These are phyloP conservation scores for Acomys russatus DNA, from an alignment of 2,797 vertebrate species.

Conservation along the genomic window DNA sequence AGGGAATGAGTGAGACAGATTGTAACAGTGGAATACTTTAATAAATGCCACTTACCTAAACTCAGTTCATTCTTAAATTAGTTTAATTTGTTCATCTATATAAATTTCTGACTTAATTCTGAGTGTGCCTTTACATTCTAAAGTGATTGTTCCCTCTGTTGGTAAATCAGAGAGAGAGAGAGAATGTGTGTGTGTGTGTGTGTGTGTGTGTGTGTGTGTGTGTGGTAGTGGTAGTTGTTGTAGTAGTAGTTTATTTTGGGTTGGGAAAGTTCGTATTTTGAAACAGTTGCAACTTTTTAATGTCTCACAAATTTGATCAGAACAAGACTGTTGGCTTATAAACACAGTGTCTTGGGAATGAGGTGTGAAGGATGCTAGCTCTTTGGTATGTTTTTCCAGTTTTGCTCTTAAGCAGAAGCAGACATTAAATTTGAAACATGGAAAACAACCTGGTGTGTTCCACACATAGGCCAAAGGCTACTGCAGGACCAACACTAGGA, in stretches of 20 bases:
- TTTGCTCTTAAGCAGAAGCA: conserved; percentile 4
- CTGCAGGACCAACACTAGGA: not conserved
- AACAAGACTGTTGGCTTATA: conserved; percentile 12
- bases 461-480: not conserved
- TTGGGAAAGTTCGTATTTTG: not conserved
- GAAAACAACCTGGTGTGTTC: not conserved
- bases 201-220: no score
- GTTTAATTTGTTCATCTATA: conserved; percentile 48
- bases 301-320: not conserved
- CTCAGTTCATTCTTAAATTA: conserved; percentile 33
- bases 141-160: not conserved
- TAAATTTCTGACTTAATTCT: not conserved
- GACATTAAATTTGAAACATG: not conserved
- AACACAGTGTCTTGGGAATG: conserved; percentile 19
- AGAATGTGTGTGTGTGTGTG: not conserved
- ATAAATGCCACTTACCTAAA: not conserved
- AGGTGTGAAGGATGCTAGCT: conserved; percentile 28
- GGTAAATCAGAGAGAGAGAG: no score
- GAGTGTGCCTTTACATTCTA: not conserved
- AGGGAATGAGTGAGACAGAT: not conserved
- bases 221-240: no score
- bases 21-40: not conserved
- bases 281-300: not conserved
- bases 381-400: conserved; percentile 16
- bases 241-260: not conserved